Conservation (phyloP, 2,888 invertebrate genomes). For the Apotomis capreana region DNA sequence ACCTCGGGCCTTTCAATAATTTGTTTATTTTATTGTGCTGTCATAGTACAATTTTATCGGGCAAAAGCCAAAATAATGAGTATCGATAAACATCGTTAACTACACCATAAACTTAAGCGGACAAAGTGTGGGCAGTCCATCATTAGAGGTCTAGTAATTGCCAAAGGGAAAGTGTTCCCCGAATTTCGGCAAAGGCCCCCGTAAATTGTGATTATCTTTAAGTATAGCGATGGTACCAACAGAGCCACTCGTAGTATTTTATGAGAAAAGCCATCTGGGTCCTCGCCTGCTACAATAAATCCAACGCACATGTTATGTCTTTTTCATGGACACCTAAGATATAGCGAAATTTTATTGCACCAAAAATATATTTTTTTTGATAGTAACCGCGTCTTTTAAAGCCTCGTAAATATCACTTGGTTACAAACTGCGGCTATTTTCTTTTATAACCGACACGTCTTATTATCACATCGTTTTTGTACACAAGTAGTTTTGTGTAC, state of each 20-base stretch:
- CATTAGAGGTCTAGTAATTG: conserved; percentile 73
- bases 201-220: conserved; percentile 83
- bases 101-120: conserved; percentile 31
- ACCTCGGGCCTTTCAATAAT: not conserved
- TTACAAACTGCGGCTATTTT: conserved; percentile 27
- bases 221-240: conserved; percentile 75
- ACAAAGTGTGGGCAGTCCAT: conserved; percentile 55
- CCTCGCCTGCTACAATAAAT: conserved; percentile 78
- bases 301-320: conserved; percentile 78
- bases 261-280: conserved; percentile 81
- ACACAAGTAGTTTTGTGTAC: not conserved
- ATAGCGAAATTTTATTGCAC: conserved; percentile 73
- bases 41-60: conserved; percentile 9
- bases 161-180: conserved; percentile 68
- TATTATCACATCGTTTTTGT: not conserved
- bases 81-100: conserved; percentile 35
- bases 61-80: conserved; percentile 30
- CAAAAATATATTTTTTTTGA: conserved; percentile 68
- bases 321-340: conserved; percentile 77
- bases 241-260: conserved; percentile 80
- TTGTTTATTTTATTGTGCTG: not conserved
- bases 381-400: conserved; percentile 38
- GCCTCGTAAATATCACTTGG: conserved; percentile 37
- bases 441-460: conserved; percentile 7
- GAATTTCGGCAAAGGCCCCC: conserved; percentile 68